Base-by-base conservation (phyloP, 2,797 vertebrate genomes). In the Calcarius lapponicus region DNA sequence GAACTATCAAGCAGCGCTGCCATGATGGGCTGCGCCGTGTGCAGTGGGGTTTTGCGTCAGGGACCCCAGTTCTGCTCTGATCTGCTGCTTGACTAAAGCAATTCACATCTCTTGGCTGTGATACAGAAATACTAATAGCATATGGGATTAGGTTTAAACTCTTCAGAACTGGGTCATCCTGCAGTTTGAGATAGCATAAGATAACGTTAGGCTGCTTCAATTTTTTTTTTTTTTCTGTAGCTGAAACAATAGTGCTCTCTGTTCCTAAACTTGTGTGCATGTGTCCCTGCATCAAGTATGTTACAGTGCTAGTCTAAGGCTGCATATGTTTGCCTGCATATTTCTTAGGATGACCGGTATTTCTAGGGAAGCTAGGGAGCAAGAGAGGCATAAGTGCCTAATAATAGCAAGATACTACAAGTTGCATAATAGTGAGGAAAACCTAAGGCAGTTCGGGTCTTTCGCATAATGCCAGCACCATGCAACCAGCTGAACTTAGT, bases 21-120 rank as follows among this genome's bases (percentile, higher is more conserved):
- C 11, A 2, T 3, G 4, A 20, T 20, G 11, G 28, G 10, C n/a
- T 16, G 29, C 28, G 5, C 18, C 0, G 0, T 21, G 7, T 40
- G 36, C 54, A 15, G 16, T 3, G 7, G 14, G 9, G 4, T 42
- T 75, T 66, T 64, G 34, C 1, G 0, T 67, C 56, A 43, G 11
- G 40, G 48, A 42, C 51, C 6, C 15, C 3, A 4, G 2, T 65
- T 92, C n/a, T 72, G 26, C 58, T 57, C 47, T 60, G 9, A 28
- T 56, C 42, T 74, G 61, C 47, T 60, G 61, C 66, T 56, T 32
- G 17, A 29, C 40, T 60, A 16, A 50, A 62, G 32, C 65, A 88
- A 28, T 48, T 74, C 0, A 0, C 4, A 24, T 64, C 29, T 85
- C 13, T 17, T 2, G 3, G n/a, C n/a, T 61, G 47, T 57, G 25